These are phyloP conservation scores for Hyperopisus bebe DNA, from an alignment of 2,113 vertebrate genomes.

Conservation along the genomic window DNA sequence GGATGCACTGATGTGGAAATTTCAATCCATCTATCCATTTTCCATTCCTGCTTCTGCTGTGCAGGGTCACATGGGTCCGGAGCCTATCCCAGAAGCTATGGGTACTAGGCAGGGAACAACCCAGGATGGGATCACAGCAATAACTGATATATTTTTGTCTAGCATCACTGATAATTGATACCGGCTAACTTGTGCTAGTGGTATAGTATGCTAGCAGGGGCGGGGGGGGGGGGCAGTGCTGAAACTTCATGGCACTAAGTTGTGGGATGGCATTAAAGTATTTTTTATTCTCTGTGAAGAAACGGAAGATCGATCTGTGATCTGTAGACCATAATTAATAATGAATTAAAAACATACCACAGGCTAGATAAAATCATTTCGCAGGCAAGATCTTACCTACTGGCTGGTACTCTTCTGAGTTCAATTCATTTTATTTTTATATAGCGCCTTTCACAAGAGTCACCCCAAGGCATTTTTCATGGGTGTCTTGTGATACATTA, in stretches of 20 bases:
- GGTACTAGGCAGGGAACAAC: not conserved
- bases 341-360: not conserved
- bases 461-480: no score
- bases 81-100: not conserved
- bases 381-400: not conserved
- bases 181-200: not conserved
- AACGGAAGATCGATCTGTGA: not conserved
- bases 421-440: no score
- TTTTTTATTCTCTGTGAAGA: not conserved
- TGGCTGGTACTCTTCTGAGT: not conserved
- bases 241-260: not conserved
- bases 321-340: not conserved
- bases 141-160: not conserved
- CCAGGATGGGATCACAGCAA: not conserved
- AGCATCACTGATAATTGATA: not conserved
- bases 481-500: no score
- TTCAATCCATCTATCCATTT: not conserved
- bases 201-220: not conserved
- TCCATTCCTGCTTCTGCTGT: not conserved
- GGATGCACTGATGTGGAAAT: not conserved
- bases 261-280: not conserved
- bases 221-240: not conserved
- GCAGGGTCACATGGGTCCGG: not conserved
- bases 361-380: not conserved
- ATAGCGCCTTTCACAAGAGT: no score